Percentiles rank a stretch among this genome's conserved stretches.
Conservation (phyloP, 37 sponge, comb jelly and placozoan genomes). For the Diacarnus erythraeanus region DNA sequence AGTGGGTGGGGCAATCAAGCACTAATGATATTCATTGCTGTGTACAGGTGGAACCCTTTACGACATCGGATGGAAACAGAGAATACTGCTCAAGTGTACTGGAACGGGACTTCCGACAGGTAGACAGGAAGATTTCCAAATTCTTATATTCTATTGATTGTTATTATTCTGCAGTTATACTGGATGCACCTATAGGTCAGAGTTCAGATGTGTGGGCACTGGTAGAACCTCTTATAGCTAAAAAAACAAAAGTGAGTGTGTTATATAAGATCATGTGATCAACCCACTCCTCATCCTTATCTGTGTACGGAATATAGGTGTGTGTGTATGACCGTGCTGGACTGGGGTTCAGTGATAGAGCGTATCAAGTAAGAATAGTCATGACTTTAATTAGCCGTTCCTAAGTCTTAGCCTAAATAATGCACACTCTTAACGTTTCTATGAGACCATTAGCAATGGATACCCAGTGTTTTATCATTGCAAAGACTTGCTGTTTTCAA, state of each 20-base stretch:
- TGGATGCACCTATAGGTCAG: conserved; percentile 66
- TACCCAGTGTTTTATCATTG: no score
- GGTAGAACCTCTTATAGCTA: conserved; percentile 52
- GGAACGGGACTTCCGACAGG: conserved; percentile 50
- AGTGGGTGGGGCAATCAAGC: no score
- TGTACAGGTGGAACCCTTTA: conserved; percentile 33
- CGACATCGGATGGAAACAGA: conserved; percentile 73
- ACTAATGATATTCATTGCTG: not conserved
- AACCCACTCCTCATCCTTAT: not conserved
- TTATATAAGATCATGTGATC: not conserved
- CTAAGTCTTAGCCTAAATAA: no score
- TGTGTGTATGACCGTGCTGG: conserved; percentile 74
- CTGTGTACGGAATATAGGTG: conserved; percentile 45
- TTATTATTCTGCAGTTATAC: conserved; percentile 27
- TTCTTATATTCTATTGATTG: not conserved
- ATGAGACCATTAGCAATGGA: no score
- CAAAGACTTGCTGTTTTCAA: no score
- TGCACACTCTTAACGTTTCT: no score
- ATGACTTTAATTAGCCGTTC: no score
- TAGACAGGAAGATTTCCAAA: not conserved
- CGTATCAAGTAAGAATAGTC: conserved; percentile 50
- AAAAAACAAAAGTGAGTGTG: conserved; percentile 49
- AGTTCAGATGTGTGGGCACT: conserved; percentile 55
- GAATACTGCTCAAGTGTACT: conserved; percentile 47
- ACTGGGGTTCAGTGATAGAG: conserved; percentile 70